These are phyloP conservation scores for Pemphigus obesinymphae DNA, from an alignment of 1,140 invertebrate species.

Conservation along the genomic window DNA sequence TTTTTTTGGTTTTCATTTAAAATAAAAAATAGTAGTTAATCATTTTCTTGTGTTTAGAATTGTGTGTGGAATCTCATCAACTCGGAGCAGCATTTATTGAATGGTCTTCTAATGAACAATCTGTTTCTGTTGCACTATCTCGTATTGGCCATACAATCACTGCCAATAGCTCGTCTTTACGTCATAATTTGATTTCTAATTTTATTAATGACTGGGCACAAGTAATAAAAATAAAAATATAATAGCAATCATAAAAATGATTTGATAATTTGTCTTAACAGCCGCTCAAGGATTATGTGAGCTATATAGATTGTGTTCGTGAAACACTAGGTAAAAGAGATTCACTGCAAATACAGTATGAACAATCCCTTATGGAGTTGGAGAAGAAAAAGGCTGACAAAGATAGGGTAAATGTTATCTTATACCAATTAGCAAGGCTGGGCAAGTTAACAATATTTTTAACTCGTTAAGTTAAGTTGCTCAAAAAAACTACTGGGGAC, in stretches of 20 bases:
- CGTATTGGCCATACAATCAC: constrained; percentile 26
- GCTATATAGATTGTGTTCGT: constrained; percentile 65
- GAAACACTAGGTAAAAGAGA: constrained; percentile 64
- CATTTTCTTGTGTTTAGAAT: not conserved
- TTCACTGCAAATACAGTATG: constrained; percentile 65
- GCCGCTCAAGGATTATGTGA: constrained; percentile 65
- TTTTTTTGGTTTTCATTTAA: not conserved
- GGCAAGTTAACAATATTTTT: no score
- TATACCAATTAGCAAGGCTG: no score
- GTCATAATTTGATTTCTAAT: not conserved
- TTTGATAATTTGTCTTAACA: constrained; percentile 45
- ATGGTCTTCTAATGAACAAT: constrained; percentile 35
- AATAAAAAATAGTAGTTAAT: not conserved
- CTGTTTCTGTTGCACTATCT: not conserved
- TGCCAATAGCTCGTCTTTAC: constrained; percentile 15
- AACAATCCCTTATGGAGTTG: constrained; percentile 62
- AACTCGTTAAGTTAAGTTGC: no score
- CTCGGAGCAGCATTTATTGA: constrained; percentile 27
- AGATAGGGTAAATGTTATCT: constrained; percentile 50
- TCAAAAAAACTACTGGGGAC: no score
- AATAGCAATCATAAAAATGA: not conserved
- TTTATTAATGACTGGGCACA: constrained; percentile 24
- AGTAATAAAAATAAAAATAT: not conserved
- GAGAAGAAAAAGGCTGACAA: constrained; percentile 61
- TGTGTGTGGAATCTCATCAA: constrained; percentile 36